Base-by-base conservation (phyloP, 2,888 invertebrate genomes). In the Choreutis nemorana region DNA sequence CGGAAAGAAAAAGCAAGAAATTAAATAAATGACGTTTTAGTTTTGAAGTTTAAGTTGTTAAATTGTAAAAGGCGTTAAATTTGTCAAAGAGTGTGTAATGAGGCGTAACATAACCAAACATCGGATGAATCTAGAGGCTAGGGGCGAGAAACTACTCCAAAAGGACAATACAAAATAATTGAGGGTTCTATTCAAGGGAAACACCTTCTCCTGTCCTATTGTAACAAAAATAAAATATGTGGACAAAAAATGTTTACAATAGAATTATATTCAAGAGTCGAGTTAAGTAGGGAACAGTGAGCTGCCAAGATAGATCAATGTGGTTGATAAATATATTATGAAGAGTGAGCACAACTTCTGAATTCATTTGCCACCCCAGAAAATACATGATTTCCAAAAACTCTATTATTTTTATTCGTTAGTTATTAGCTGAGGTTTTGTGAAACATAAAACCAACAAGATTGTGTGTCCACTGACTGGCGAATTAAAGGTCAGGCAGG, bases 261-360 rank as follows among this genome's bases (percentile, higher is more conserved):
- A 44, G 59, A 53, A 65, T 68, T 63, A 61, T 64, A 55, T 63
- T 58, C 55, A 48, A 54, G 53, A 52, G 55, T 51, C 41, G 49
- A 53, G 56, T 31, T 27, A 34, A 24, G 43, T 34, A 41, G 48
- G 58, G 55, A 59, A 55, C 50, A 56, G 50, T 52, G 53, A 56
- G 51, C 53, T 47, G 48, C 44, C 45, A 44, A 52, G 53, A 40
- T 49, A 72, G 71, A 71, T 73, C 65, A 58, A 68, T 66, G 64
- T 49, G 51, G 49, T 46, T 63, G 72, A 72, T 71, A 68, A 68
- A 62, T 60, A 61, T 52, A 64, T 70, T 70, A 63, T 70, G 53
- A 56, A 53, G 48, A 47, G 45, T n/a, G n/a, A n/a, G n/a, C n/a
- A n/a, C n/a, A n/a, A n/a, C n/a, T n/a, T n/a, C n/a, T n/a, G n/a